phyloP scores from a whole-genome alignment of 2,797 vertebrate species.

The Triplophysa bombifrons region DNA sequence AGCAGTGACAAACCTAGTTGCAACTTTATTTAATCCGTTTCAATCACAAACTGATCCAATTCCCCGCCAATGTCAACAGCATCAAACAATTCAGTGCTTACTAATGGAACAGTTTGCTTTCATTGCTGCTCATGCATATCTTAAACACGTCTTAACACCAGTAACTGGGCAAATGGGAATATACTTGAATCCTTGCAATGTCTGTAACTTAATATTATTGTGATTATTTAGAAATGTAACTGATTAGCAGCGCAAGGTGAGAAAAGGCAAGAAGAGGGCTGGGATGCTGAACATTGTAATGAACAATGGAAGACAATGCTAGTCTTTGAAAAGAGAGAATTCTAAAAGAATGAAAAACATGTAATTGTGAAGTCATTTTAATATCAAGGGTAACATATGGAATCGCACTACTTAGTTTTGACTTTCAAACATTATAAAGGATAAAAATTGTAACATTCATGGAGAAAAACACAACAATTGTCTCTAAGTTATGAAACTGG shows the following conservation, averaged over 20 bases:
- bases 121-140: conserved; percentile 30
- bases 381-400: conserved; percentile 47
- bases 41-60: conserved; percentile 26
- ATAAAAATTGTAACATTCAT: conserved; percentile 73
- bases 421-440: conserved; percentile 68
- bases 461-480: conserved; percentile 71
- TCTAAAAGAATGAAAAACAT: conserved; percentile 55
- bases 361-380: conserved; percentile 68
- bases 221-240: conserved; percentile 64
- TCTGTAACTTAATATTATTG: conserved; percentile 49
- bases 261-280: conserved; percentile 54
- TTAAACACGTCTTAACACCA: conserved; percentile 42
- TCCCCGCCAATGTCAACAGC: neutral
- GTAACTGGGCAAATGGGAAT: conserved; percentile 54
- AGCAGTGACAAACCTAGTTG: neutral
- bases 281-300: neutral
- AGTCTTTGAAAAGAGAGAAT: neutral
- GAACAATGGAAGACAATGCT: conserved; percentile 27
- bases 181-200: conserved; percentile 32
- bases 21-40: neutral
- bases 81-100: neutral
- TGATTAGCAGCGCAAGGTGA: conserved; percentile 54
- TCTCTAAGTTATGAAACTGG: conserved; percentile 74
- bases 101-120: conserved; percentile 24
- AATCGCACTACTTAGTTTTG: conserved; percentile 62